Evolutionary conservation across 2,888 invertebrate species (phyloP).

Genomic region (Chelonus formosanus): DNA sequence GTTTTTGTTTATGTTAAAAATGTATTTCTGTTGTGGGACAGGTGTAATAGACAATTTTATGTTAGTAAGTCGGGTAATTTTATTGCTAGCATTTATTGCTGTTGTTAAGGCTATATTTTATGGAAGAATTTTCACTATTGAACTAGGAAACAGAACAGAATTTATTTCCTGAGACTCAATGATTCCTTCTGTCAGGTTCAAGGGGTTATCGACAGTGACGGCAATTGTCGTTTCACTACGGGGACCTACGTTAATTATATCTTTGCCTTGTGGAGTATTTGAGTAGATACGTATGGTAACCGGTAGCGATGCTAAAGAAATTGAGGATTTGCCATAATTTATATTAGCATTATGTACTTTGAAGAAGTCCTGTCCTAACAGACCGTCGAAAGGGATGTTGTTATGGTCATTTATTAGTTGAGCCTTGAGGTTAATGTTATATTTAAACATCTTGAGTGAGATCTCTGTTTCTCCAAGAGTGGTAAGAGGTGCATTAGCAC

Average conservation of each 20-base stretch:
- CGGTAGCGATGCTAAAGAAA: neutral
- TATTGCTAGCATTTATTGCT: constrained; percentile 3
- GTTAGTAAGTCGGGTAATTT: neutral
- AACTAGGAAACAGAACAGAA: neutral
- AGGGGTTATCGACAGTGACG: neutral
- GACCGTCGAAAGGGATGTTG: constrained; percentile 22
- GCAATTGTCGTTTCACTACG: neutral
- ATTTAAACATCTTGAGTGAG: neutral
- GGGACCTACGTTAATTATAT: neutral
- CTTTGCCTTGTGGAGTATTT: constrained; percentile 6
- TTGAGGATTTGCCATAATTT: neutral
- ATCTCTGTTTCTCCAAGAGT: constrained; percentile 14
- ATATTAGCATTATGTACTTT: constrained; percentile 3
- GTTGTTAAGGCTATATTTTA: constrained; percentile 3
- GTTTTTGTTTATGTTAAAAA: neutral
- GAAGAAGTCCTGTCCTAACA: constrained; percentile 17
- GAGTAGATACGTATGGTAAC: constrained; percentile 1
- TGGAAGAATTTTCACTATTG: constrained; percentile 2
- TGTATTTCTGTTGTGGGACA: neutral
- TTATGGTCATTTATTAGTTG: neutral
- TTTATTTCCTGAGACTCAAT: neutral
- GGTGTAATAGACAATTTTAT: neutral
- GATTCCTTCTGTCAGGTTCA: constrained; percentile 8
- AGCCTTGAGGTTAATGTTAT: neutral
- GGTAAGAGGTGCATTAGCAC: constrained; percentile 1